Percentiles rank a stretch among this genome's conserved stretches.
phyloP scores from a whole-genome alignment of 2,888 invertebrate species.

The Nomada flava region DNA sequence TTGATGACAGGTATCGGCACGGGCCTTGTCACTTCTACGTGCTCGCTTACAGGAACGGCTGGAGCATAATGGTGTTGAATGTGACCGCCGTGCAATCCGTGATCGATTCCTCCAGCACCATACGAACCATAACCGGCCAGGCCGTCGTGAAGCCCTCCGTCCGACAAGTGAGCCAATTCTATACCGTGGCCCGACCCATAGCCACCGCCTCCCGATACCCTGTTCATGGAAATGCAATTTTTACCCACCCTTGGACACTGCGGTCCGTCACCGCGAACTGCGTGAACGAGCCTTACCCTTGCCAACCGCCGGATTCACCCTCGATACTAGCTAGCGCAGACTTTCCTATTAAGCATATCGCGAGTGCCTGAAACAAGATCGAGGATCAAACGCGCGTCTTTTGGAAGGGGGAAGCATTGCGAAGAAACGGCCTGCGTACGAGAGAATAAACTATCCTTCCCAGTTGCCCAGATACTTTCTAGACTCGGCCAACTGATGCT shows the following conservation, averaged over 20 bases:
- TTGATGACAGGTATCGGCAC: conserved; percentile 88
- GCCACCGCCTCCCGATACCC: conserved; percentile 22
- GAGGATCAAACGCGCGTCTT: neutral
- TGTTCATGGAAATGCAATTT: conserved; percentile 4
- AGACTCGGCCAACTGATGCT: conserved; percentile 11
- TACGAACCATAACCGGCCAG: conserved; percentile 60
- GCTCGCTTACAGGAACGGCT: conserved; percentile 86
- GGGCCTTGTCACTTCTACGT: conserved; percentile 88
- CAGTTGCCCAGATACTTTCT: neutral
- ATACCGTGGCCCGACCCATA: conserved; percentile 38
- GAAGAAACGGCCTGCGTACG: no score
- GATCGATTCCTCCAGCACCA: conserved; percentile 38
- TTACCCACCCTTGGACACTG: no score
- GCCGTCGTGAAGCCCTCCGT: conserved; percentile 53
- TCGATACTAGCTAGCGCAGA: conserved; percentile 61
- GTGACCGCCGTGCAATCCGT: conserved; percentile 70
- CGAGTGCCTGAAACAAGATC: conserved; percentile 66
- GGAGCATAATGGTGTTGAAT: conserved; percentile 83
- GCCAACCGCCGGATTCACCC: conserved; percentile 69
- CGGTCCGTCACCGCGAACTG: no score
- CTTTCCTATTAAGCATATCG: conserved; percentile 64
- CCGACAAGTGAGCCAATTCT: conserved; percentile 41
- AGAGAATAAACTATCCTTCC: neutral
- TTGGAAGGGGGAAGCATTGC: no score
- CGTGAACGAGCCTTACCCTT: conserved; percentile 70